Conservation (phyloP, 2,888 invertebrate genomes). For the Chydorus sphaericus region DNA sequence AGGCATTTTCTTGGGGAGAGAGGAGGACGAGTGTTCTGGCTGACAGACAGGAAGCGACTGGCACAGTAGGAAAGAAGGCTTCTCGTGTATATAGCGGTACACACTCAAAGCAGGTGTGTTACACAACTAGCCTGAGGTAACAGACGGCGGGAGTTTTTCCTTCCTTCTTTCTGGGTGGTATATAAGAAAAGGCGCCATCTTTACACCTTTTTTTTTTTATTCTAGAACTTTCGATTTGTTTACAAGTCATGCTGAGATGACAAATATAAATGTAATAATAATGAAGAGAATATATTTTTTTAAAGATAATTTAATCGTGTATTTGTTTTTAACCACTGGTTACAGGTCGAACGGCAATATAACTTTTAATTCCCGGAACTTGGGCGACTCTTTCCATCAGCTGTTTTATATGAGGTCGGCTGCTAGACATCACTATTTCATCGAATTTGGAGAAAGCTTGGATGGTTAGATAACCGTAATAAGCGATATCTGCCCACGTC, state of each 20-base stretch:
- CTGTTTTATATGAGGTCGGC: slow-evolving; percentile 37
- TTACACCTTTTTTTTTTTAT: no score
- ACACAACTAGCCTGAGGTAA: no score
- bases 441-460: slow-evolving; percentile 37
- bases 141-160: no score
- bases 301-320: background rate
- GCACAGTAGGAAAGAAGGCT: no score
- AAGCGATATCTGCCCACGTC: slow-evolving; percentile 44
- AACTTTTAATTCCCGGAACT: slow-evolving; percentile 38
- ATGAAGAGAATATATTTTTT: no score
- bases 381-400: slow-evolving; percentile 38
- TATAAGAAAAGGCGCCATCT: no score
- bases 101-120: no score
- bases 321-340: background rate
- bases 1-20: slow-evolving; percentile 12
- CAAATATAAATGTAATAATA: no score
- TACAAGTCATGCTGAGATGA: no score
- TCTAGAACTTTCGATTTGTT: no score
- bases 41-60: background rate
- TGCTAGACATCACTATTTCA: slow-evolving; percentile 35
- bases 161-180: no score
- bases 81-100: no score
- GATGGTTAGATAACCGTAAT: slow-evolving; percentile 39
- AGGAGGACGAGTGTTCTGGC: background rate
- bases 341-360: slow-evolving; percentile 34